phyloP scores from a whole-genome alignment of 2,888 invertebrate genomes.

The Netelia melanura region DNA sequence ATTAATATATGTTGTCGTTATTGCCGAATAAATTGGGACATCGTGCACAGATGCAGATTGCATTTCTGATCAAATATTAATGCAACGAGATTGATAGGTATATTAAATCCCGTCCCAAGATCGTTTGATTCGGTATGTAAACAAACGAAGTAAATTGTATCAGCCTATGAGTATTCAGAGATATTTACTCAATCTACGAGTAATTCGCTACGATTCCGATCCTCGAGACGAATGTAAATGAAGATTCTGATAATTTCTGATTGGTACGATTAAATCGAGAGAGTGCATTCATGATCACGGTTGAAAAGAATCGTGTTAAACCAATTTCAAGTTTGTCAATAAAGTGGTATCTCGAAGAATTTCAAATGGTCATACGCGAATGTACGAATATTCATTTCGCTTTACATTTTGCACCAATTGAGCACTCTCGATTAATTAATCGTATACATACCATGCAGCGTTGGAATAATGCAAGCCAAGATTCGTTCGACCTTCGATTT shows the following conservation, averaged over 20 bases:
- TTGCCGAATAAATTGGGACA: background rate
- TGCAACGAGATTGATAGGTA: background rate
- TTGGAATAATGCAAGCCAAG: no score
- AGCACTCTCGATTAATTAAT: no score
- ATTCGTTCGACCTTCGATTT: no score
- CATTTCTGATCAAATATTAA: constrained; percentile 29
- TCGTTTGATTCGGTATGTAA: constrained; percentile 19
- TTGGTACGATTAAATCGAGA: background rate
- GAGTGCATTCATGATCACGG: background rate
- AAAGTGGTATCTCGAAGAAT: no score
- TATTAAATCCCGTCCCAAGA: background rate
- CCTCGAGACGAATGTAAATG: background rate
- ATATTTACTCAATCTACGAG: background rate
- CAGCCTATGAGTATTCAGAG: background rate
- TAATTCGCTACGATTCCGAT: background rate
- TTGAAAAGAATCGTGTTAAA: background rate
- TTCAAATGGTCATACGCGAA: no score
- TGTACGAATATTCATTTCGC: no score
- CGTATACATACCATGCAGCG: no score
- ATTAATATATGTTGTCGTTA: background rate
- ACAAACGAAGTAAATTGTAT: constrained; percentile 30
- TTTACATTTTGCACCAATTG: no score
- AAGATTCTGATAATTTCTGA: background rate
- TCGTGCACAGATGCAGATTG: background rate
- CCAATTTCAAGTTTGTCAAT: background rate